Evolutionary conservation across 2,113 vertebrate genomes (phyloP).

Genomic region (Corythornis cristatus): DNA sequence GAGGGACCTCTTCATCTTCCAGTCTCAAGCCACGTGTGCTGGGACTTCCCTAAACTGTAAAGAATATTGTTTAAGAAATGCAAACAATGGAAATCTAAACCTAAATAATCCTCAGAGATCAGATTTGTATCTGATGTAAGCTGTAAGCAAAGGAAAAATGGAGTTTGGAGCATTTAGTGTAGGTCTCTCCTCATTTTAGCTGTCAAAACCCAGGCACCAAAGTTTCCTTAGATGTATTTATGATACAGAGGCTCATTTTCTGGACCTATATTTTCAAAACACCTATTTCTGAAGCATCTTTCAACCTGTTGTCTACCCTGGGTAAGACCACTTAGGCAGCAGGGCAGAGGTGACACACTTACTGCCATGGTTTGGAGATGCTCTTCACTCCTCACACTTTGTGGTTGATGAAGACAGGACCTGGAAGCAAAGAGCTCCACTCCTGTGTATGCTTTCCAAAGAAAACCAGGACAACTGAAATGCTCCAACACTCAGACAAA

Average conservation of each 20-base stretch:
- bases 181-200: not conserved
- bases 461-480: not conserved
- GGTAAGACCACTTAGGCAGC: not conserved
- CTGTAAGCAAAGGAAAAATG: not conserved
- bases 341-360: not conserved
- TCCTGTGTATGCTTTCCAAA: not conserved
- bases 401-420: not conserved
- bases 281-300: not conserved
- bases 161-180: accelerated
- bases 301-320: not conserved
- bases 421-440: not conserved
- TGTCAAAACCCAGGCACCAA: not conserved
- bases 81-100: not conserved
- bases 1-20: not conserved
- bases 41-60: not conserved
- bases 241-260: not conserved
- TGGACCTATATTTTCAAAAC: not conserved
- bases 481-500: not conserved
- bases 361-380: not conserved
- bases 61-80: not conserved
- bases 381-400: not conserved
- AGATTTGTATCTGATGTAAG: not conserved
- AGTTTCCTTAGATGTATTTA: not conserved
- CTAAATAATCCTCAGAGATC: not conserved
- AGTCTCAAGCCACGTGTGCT: not conserved